Percentiles rank a stretch among this genome's conserved stretches.
Evolutionary conservation across 2,113 vertebrate genomes (phyloP).

Genomic region (Chaetura pelagica): DNA sequence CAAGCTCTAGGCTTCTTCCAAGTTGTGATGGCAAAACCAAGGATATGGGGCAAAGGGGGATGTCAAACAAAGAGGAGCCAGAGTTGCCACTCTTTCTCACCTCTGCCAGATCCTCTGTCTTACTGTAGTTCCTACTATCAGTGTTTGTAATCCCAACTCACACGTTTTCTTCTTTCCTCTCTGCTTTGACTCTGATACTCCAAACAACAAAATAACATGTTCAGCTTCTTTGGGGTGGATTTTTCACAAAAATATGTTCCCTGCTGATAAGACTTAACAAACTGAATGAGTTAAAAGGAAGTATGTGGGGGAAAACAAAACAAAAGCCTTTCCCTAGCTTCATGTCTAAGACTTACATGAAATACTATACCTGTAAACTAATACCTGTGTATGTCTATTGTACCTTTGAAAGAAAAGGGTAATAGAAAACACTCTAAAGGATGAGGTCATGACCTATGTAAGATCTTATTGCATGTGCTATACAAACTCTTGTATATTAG

Average conservation of each 20-base stretch:
- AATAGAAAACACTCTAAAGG: background rate
- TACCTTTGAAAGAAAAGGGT: background rate
- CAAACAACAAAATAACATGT: background rate
- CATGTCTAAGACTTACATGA: background rate
- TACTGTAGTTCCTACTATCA: background rate
- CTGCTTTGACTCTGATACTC: background rate
- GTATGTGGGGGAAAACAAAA: background rate
- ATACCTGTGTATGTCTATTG: background rate
- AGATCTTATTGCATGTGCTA: background rate
- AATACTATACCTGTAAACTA: background rate
- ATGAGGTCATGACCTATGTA: background rate
- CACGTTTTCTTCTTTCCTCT: background rate
- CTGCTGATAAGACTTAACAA: background rate
- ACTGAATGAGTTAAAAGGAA: background rate
- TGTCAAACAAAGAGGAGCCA: background rate
- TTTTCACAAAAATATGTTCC: background rate
- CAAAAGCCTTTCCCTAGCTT: background rate
- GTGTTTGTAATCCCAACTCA: background rate
- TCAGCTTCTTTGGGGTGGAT: background rate
- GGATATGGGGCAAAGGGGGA: background rate
- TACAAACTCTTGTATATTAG: background rate
- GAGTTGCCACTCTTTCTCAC: background rate
- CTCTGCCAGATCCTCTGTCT: background rate
- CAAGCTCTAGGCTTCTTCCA: background rate
- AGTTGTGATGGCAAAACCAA: background rate